phyloP scores from a whole-genome alignment of 1,140 invertebrate species.

The Cotesia glomerata region DNA sequence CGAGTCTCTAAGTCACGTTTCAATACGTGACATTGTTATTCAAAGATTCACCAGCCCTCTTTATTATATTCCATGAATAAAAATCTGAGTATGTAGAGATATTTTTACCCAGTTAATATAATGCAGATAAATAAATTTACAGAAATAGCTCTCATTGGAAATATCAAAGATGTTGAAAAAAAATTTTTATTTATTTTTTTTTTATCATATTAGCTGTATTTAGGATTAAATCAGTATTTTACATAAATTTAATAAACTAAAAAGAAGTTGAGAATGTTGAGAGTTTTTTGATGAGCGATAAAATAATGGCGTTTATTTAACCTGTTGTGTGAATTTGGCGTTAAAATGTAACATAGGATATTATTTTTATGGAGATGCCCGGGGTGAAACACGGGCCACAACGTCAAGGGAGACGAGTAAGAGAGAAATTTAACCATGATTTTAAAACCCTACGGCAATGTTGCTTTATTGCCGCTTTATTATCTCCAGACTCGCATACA shows the following conservation, averaged over 20 bases:
- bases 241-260: too few relatives aligned
- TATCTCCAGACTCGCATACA: slow-evolving; percentile 17
- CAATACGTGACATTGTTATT: too few relatives aligned
- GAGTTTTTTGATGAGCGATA: neutral
- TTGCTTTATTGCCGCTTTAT: slow-evolving; percentile 34
- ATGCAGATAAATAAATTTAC: too few relatives aligned
- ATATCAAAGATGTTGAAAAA: too few relatives aligned
- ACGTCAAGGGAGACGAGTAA: neutral
- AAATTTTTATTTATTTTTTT: neutral
- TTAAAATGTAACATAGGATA: neutral
- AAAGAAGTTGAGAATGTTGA: too few relatives aligned
- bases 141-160: too few relatives aligned
- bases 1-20: too few relatives aligned
- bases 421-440: neutral
- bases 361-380: slow-evolving; percentile 7
- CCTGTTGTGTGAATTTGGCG: neutral
- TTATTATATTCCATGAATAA: too few relatives aligned
- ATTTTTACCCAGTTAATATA: too few relatives aligned
- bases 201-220: neutral
- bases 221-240: too few relatives aligned
- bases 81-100: too few relatives aligned
- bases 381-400: slow-evolving; percentile 11
- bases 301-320: neutral
- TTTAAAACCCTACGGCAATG: slow-evolving; percentile 23
- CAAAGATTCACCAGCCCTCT: too few relatives aligned